Evolutionary conservation across 2,888 invertebrate species (phyloP).

Genomic region (Drosophila peninsularis): DNA sequence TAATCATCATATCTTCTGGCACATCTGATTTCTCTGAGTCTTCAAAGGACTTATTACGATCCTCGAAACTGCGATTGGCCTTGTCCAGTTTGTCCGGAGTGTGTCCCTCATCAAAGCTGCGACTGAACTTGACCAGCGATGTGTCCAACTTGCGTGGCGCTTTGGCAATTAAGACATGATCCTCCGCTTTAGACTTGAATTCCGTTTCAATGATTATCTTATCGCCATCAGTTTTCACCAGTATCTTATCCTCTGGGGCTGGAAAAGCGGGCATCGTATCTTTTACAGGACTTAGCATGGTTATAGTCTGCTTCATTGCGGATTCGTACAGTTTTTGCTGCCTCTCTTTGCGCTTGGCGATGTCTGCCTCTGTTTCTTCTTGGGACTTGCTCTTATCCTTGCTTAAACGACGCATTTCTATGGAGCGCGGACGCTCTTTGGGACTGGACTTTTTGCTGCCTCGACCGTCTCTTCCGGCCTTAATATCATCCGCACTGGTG

Average conservation of each 20-base stretch:
- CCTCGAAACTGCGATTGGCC: slow-evolving; percentile 88
- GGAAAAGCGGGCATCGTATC: slow-evolving; percentile 90
- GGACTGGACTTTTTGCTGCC: slow-evolving; percentile 86
- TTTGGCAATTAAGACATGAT: slow-evolving; percentile 91
- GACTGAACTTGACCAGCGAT: slow-evolving; percentile 87
- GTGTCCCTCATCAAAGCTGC: slow-evolving; percentile 88
- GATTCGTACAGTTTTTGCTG: slow-evolving; percentile 91
- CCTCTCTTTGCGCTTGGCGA: slow-evolving; percentile 89
- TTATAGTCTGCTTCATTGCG: slow-evolving; percentile 90
- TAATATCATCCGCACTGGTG: slow-evolving; percentile 85
- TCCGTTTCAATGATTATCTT: slow-evolving; percentile 90
- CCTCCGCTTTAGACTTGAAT: slow-evolving; percentile 90
- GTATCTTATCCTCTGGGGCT: slow-evolving; percentile 90
- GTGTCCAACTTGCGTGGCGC: slow-evolving; percentile 90
- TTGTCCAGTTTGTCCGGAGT: slow-evolving; percentile 86
- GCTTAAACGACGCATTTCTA: slow-evolving; percentile 86
- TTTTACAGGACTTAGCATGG: slow-evolving; percentile 90
- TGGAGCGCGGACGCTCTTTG: slow-evolving; percentile 89
- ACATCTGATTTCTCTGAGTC: slow-evolving; percentile 87
- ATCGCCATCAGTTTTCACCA: slow-evolving; percentile 90
- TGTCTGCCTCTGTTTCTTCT: slow-evolving; percentile 90
- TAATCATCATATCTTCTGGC: slow-evolving; percentile 85
- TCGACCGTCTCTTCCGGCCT: slow-evolving; percentile 68
- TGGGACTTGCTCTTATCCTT: slow-evolving; percentile 89
- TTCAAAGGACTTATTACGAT: slow-evolving; percentile 87